These are phyloP conservation scores for Drosophila persimilis DNA, from an alignment of 1,140 invertebrate species.

Conservation along the genomic window DNA sequence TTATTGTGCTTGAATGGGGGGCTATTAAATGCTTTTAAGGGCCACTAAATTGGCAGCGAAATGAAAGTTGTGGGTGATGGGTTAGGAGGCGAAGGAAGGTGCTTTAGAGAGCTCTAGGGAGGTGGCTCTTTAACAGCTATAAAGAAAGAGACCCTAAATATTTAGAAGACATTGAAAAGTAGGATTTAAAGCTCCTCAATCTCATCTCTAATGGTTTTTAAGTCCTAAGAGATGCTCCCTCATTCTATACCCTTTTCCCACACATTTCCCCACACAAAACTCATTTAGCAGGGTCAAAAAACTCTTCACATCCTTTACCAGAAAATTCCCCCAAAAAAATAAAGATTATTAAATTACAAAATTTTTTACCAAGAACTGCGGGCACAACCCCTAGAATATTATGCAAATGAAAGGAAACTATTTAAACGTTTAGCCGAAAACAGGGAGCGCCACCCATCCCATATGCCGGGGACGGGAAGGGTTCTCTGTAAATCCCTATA, in stretches of 20 bases:
- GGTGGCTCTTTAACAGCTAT: too few species aligned
- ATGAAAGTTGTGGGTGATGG: neutral
- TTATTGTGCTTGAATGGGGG: conserved; percentile 4
- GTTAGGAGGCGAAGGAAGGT: too few species aligned
- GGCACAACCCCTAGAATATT: conserved; percentile 57
- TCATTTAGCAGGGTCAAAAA: conserved; percentile 36
- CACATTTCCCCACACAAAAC: neutral
- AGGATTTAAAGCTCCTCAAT: too few species aligned
- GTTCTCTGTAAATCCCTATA: conserved; percentile 18
- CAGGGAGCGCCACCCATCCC: conserved; percentile 17
- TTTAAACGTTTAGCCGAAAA: conserved; percentile 53
- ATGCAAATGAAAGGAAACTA: conserved; percentile 68
- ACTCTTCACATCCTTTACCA: conserved; percentile 3
- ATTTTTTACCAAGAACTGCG: conserved; percentile 48
- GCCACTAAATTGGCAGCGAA: conserved; percentile 3
- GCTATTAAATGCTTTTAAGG: conserved; percentile 11
- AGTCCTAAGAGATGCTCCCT: too few species aligned
- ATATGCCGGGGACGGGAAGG: conserved; percentile 19
- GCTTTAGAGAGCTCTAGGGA: neutral
- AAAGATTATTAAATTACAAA: conserved; percentile 45
- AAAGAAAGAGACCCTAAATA: too few species aligned
- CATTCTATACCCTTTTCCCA: neutral
- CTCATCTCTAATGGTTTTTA: neutral
- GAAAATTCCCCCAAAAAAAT: conserved; percentile 7
- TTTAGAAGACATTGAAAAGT: too few species aligned